Base-by-base conservation (phyloP, 1,140 invertebrate species). In the Prorops nasuta region DNA sequence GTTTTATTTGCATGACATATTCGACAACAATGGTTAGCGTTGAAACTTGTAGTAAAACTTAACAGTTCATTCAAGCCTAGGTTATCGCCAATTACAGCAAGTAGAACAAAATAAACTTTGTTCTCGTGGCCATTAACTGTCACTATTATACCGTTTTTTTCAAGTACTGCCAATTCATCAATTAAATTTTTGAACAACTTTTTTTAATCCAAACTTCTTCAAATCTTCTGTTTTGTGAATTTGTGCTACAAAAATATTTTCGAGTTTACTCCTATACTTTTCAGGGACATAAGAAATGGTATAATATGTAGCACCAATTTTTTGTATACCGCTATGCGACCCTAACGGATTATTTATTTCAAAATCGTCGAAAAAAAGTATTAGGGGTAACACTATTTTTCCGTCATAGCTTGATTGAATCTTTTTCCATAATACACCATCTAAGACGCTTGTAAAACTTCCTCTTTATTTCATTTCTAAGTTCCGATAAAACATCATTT, bases 331-430 rank as follows among this genome's bases (percentile, higher is more conserved):
- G 8, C 51, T 46, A 22, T 62, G 53, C 17, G 44, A 39, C 1
- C 56, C 56, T 40, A 54, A 22, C 2, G 45, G 18, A 37, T 56
- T 51, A 1, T 47, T 44, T 8, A 40, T 38, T 40, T 58, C 52
- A 12, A 58, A 44, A 31, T 64, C 58, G 32, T 55, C 58, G 36
- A 43, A 56, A 48, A 53, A 64, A 21, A 54, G 15, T 35, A 56
- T 28, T 12, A 63, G 39, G 10, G 60, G 54, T 2, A 60, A 39
- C 9, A 52, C 41, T 32, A 52, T 49, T n/a, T 49, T 45, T 38
- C 45, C 24, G 10, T n/a, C n/a, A n/a, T n/a, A n/a, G n/a, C n/a
- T n/a, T n/a, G n/a, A n/a, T n/a, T n/a, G n/a, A n/a, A n/a, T n/a
- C n/a, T n/a, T n/a, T n/a, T n/a, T n/a, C n/a, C n/a, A n/a, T n/a